Evolutionary conservation across 2,888 invertebrate species (phyloP), one percentile per base, ranked within the genome.

Genomic region (Corbicula japonica): DNA sequence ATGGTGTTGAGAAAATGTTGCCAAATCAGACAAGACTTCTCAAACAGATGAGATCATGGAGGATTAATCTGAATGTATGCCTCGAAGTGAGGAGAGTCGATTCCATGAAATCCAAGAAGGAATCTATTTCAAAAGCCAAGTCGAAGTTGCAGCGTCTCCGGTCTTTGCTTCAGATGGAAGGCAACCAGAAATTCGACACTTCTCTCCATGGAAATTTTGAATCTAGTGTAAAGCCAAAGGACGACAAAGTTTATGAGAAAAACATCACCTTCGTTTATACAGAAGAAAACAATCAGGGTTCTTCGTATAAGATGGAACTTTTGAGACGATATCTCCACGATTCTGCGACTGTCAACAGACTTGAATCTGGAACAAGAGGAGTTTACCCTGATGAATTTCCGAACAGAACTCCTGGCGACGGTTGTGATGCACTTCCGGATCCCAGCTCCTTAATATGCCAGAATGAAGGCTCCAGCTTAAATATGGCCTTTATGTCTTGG

Each of bases 101-200:
- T 32, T 56, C 62, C 44, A 18, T 58, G 32, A 69, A 56, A 56
- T 63, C 63, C 12, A 76, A 76, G 41, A 76, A 58, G 63, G 63
- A 48, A 34, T 38, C 75, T 18, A 6, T 69, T 1, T 35, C 68
- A 46, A 46, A 54, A 23, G 69, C 68, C 18, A 62, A 54, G 28
- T 15, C 32, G 21, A 75, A 75, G 41, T 44, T 75, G 15, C 41
- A 46, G 18, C 32, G 34, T 10, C 34, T 75, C 10, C 50, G 62
- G 38, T 44, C 68, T 26, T 26, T 44, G 38, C n/a, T n/a, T n/a
- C n/a, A n/a, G n/a, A n/a, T n/a, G n/a, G n/a, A n/a, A n/a, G n/a
- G n/a, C n/a, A n/a, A n/a, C n/a, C n/a, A n/a, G n/a, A n/a, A n/a
- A n/a, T n/a, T n/a, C n/a, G n/a, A n/a, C n/a, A n/a, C n/a, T n/a